Evolutionary conservation across 2,797 vertebrate genomes (phyloP), one percentile per base, ranked within the genome.

Genomic region (Xerus rutilus): DNA sequence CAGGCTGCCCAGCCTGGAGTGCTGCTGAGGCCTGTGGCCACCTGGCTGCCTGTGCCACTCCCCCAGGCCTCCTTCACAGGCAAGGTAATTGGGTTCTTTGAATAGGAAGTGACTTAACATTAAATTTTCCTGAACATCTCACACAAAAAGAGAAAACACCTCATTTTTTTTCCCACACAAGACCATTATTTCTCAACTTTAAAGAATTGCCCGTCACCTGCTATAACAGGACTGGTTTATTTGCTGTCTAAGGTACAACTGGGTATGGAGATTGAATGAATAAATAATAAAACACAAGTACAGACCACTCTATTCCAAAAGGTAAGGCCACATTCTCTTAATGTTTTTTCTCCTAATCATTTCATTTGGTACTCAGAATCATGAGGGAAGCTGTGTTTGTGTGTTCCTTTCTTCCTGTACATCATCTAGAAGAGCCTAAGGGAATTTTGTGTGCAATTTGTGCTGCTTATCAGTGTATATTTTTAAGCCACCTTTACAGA

Each of bases 1-100:
- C 98, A 98, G 99, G 99, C 99, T 99, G 92, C 95, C 94, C 96
- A 97, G 96, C 35, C 96, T 95, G 95, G 98, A 98, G 97, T 93
- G 95, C 97, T 97, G 97, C 97, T 97, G 23, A 62, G 21, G 23
- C 59, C 59, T 25, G 59, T 62, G 0, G 23, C 59, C 20, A 10
- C 21, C 21, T 0, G 54, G 54, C 54, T 21, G 54, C 20, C 54
- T 57, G 54, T 20, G 21, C 54, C 18, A 52, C 49, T 52, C 15
- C 15, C 2, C 49, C 49, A 57, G 18, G 54, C 72, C 12, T 77
- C 70, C 86, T 91, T 93, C 87, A 76, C 11, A 18, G 86, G 28
- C 43, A 47, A 67, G 4, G 57, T 57, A 21, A 35, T 25, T 18
- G 74, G 25, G 49, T 35, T 91, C n/a, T 65, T 91, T 70, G 0